phyloP scores from a whole-genome alignment of 1,140 invertebrate genomes.

The Dreissena rostriformis region DNA sequence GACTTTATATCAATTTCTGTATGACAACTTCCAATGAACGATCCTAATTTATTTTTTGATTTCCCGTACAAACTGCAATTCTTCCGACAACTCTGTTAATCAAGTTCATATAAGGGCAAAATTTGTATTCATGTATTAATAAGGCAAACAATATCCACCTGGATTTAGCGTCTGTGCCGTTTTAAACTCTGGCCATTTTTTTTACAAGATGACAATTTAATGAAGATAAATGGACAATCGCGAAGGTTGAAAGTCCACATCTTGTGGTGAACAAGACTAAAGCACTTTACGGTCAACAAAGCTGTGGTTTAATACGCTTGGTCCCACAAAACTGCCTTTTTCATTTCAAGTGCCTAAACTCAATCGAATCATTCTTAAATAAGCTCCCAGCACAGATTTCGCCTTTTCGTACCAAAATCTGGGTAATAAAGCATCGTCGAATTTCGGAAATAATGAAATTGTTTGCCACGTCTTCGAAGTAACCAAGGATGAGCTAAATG shows the following conservation, averaged over 20 bases:
- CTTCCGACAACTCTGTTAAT: conserved; percentile 30
- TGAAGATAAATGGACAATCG: conserved; percentile 55
- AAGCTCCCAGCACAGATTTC: conserved; percentile 36
- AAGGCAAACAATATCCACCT: conserved; percentile 46
- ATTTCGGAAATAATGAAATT: conserved; percentile 57
- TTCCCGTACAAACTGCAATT: conserved; percentile 25
- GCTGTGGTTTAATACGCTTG: conserved; percentile 36
- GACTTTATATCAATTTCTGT: conserved; percentile 56
- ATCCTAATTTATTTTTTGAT: conserved; percentile 52
- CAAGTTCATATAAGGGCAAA: conserved; percentile 38
- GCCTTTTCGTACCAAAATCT: conserved; percentile 32
- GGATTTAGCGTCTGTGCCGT: conserved; percentile 20
- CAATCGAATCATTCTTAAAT: conserved; percentile 55
- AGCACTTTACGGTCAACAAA: conserved; percentile 36
- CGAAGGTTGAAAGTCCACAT: conserved; percentile 8
- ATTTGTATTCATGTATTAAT: conserved; percentile 44
- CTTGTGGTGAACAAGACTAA: conserved; percentile 9
- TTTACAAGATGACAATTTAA: conserved; percentile 51
- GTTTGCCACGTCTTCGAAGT: conserved; percentile 43
- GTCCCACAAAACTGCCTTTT: conserved; percentile 43
- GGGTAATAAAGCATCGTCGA: conserved; percentile 55
- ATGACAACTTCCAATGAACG: conserved; percentile 24
- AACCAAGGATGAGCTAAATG: conserved; percentile 37
- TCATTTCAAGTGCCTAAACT: conserved; percentile 45
- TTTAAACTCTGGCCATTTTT: conserved; percentile 32